phyloP scores from a whole-genome alignment of 2,797 vertebrate genomes.

The Apogon hyalosoma region DNA sequence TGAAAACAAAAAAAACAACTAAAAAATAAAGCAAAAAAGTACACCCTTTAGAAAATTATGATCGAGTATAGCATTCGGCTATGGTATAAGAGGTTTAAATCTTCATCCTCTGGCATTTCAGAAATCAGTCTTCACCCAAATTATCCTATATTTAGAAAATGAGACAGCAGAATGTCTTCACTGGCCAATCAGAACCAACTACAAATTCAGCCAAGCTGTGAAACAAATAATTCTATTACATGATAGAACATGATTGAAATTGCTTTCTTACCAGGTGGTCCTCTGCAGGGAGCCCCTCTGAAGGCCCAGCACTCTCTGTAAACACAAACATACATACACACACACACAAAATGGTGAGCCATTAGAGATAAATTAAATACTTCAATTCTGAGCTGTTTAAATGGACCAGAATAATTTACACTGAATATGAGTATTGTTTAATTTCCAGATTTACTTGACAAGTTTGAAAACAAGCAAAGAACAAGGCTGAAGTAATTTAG shows the following conservation, averaged over 20 bases:
- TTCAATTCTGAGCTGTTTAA: slow-evolving; percentile 1
- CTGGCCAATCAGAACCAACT: neutral
- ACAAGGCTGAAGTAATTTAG: neutral
- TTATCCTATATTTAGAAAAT: neutral
- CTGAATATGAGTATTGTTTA: neutral
- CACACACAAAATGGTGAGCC: neutral
- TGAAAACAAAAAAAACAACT: too few relatives aligned
- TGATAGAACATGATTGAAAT: slow-evolving; percentile 8
- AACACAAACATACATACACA: slow-evolving; percentile 50
- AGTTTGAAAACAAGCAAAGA: neutral
- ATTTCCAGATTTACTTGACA: neutral
- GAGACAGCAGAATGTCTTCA: neutral
- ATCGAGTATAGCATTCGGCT: neutral
- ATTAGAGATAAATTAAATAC: slow-evolving; percentile 25
- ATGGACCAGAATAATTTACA: neutral
- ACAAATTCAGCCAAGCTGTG: slow-evolving; percentile 2
- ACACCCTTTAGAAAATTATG: slow-evolving; percentile 1
- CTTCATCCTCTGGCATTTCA: neutral
- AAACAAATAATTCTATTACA: slow-evolving; percentile 16
- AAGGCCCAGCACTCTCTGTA: slow-evolving; percentile 37
- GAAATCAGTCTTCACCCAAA: slow-evolving; percentile 7
- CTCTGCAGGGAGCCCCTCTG: slow-evolving; percentile 43
- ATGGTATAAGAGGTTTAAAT: slow-evolving; percentile 4
- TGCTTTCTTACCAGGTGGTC: slow-evolving; percentile 58
- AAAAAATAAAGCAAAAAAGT: too few relatives aligned